These are phyloP conservation scores for Chelidonichthys spinosus DNA, from an alignment of 2,797 vertebrate species.

Conservation along the genomic window DNA sequence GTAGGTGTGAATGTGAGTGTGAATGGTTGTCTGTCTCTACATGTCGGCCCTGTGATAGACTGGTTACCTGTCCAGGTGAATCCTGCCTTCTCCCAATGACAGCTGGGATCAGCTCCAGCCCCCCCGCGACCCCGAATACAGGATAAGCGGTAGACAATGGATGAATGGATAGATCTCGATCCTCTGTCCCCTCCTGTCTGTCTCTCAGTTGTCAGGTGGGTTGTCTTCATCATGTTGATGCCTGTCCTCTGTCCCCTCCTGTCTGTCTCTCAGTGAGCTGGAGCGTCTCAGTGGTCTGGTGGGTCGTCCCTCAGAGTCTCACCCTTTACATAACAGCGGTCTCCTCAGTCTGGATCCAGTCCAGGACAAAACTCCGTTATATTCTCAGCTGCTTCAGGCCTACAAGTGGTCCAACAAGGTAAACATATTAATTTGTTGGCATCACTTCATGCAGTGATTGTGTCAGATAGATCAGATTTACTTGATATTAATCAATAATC, in stretches of 20 bases:
- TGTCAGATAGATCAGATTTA: no score
- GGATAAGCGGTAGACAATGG: no score
- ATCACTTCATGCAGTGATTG: no score
- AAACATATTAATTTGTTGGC: conserved; percentile 23
- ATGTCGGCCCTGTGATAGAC: no score
- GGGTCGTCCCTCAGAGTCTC: conserved; percentile 96
- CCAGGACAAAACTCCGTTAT: conserved; percentile 96
- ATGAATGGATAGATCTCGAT: no score
- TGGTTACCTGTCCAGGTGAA: no score
- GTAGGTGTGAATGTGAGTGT: no score
- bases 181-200: background rate
- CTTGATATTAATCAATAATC: no score
- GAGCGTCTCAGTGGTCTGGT: conserved; percentile 95
- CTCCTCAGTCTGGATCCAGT: conserved; percentile 95
- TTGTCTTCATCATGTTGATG: conserved; percentile 69
- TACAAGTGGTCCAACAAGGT: conserved; percentile 99
- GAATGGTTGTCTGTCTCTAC: no score
- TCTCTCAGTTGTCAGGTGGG: conserved; percentile 92
- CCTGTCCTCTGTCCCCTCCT: background rate
- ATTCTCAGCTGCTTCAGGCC: conserved; percentile 96
- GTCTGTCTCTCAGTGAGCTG: conserved; percentile 85
- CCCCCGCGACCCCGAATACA: no score
- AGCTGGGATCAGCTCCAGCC: no score
- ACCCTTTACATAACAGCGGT: conserved; percentile 96
- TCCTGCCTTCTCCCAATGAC: no score